Base-by-base conservation (phyloP, 2,888 invertebrate genomes). In the Serripes groenlandicus region DNA sequence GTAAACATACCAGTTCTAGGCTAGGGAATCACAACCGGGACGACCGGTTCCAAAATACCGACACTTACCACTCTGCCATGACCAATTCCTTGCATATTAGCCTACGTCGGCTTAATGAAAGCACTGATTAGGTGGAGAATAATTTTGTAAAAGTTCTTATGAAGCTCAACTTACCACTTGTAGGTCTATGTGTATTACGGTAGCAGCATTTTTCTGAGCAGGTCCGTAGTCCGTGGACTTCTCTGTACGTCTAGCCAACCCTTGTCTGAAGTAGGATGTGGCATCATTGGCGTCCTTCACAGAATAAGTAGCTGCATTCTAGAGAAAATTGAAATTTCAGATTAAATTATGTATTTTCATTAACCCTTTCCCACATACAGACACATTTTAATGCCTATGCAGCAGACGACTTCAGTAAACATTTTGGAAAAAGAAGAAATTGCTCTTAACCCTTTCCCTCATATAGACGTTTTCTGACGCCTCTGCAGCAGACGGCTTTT, bases 141-240 rank as follows among this genome's bases (percentile, higher is more conserved):
- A n/a, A n/a, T n/a, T n/a, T n/a, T n/a, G n/a, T n/a, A n/a, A n/a
- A n/a, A n/a, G n/a, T n/a, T n/a, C n/a, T n/a, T n/a, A n/a, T n/a
- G n/a, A n/a, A n/a, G n/a, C n/a, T n/a, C n/a, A 35, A 88, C 92
- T 89, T 76, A 94, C 93, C 91, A 92, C 84, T 37, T 88, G 73
- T 7, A 93, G 83, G 72, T 93, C 92, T 30, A 94, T 81, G 37
- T 92, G 87, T 35, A 91, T 79, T 15, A 94, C 56, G 5, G 92
- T 88, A 15, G 92, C 88, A 37, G 92, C 88, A 81, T 92, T 89
- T 71, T 90, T 88, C 54, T 89, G 81, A 9, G 93, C 92, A 21
- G 91, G 92, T 32, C 93, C 93, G 84, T 89, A 93, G 80, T 93
- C 93, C 21, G 91, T 93, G 23, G 88, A 77, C 9, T 87, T 83